A percentile compares a stretch with the other conserved stretches of the same genome.
Conservation (phyloP, 2,888 invertebrate genomes). For the Epirrhoe tristata region DNA sequence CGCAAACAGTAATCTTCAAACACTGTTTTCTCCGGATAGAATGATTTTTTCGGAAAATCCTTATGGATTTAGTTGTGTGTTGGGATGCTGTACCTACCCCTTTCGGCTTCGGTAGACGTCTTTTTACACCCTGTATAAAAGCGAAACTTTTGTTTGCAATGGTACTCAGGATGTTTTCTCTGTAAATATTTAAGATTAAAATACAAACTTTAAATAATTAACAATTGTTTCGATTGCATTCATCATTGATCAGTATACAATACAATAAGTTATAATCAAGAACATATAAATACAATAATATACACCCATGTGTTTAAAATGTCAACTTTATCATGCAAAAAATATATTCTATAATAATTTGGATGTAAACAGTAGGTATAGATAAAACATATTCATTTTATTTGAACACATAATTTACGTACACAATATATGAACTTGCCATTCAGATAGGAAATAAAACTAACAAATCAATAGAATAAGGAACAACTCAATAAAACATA, state of each 20-base stretch:
- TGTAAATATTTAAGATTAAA: constrained; percentile 26
- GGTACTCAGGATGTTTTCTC: constrained; percentile 21
- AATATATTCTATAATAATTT: constrained; percentile 56
- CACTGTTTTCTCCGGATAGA: no score
- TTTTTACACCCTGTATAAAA: no score
- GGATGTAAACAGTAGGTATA: constrained; percentile 60
- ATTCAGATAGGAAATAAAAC: constrained; percentile 44
- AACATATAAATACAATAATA: constrained; percentile 43
- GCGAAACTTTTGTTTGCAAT: constrained; percentile 16
- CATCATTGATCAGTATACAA: constrained; percentile 29
- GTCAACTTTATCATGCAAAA: constrained; percentile 57
- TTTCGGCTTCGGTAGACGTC: no score
- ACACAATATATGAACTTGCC: constrained; percentile 58
- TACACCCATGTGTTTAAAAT: constrained; percentile 63
- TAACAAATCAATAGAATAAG: constrained; percentile 35
- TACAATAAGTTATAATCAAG: constrained; percentile 36
- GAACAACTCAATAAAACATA: constrained; percentile 39
- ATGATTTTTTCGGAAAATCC: no score
- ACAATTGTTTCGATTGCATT: constrained; percentile 33
- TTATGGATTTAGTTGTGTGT: no score
- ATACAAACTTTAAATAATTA: constrained; percentile 37
- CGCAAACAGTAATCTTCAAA: no score
- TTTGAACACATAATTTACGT: constrained; percentile 76
- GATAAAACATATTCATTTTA: constrained; percentile 63
- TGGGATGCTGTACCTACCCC: no score